Evolutionary conservation across 2,888 invertebrate species (phyloP).

Genomic region (Anoncus sp.): DNA sequence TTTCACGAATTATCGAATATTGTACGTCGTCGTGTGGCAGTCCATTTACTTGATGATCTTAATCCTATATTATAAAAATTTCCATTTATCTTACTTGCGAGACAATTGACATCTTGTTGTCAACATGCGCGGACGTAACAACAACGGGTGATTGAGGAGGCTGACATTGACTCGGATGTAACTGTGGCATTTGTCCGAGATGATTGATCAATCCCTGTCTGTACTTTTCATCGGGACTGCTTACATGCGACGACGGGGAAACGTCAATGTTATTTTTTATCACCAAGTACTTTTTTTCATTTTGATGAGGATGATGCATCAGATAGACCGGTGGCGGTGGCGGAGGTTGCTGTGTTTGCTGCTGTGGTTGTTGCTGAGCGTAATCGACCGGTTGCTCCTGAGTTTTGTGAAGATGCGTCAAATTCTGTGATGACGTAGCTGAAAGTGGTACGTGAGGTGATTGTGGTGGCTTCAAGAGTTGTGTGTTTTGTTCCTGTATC

Average conservation of each 20-base stretch:
- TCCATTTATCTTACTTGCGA: constrained; percentile 73
- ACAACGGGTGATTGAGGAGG: constrained; percentile 76
- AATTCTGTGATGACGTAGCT: constrained; percentile 74
- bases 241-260: constrained; percentile 77
- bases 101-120: constrained; percentile 75
- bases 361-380: too few species aligned
- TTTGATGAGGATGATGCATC: constrained; percentile 79
- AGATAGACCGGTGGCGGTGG: constrained; percentile 65
- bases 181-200: constrained; percentile 71
- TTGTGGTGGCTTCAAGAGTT: constrained; percentile 75
- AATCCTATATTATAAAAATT: too few species aligned
- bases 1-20: too few species aligned
- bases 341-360: too few species aligned
- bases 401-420: constrained; percentile 76
- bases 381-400: constrained; percentile 79
- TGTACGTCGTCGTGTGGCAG: too few species aligned
- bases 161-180: constrained; percentile 78
- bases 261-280: constrained; percentile 85
- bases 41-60: too few species aligned
- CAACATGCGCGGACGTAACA: constrained; percentile 76
- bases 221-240: constrained; percentile 83
- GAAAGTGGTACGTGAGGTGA: constrained; percentile 77
- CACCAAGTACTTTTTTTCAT: constrained; percentile 87
- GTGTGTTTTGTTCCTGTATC: constrained; percentile 75
- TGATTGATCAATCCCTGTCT: constrained; percentile 78